These are phyloP conservation scores for Drosophila acutilabella DNA, from an alignment of 2,888 invertebrate genomes.

Conservation along the genomic window DNA sequence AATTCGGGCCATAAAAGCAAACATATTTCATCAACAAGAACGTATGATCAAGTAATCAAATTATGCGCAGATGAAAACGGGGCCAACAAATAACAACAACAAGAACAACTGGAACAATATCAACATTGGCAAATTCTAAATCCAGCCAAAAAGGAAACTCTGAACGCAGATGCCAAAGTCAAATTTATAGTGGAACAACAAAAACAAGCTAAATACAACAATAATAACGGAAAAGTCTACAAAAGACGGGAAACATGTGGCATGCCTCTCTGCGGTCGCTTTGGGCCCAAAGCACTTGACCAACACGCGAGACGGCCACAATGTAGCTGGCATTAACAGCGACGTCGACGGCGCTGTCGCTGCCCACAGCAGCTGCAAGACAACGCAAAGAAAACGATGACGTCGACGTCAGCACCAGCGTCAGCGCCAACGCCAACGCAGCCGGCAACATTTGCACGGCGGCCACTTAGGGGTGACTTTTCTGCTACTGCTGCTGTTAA, in stretches of 20 bases:
- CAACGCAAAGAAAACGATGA: conserved; percentile 16
- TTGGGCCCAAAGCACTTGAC: conserved; percentile 62
- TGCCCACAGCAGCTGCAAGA: conserved; percentile 39
- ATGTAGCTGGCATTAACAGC: conserved; percentile 10
- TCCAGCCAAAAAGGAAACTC: conserved; percentile 45
- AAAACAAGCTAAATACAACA: conserved; percentile 21
- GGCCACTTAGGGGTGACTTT: conserved; percentile 72
- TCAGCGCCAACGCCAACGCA: conserved; percentile 39
- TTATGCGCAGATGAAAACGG: conserved; percentile 50
- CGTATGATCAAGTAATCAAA: conserved; percentile 60
- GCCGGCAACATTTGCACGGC: conserved; percentile 60
- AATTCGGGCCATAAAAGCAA: conserved; percentile 38
- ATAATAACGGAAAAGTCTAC: conserved; percentile 44
- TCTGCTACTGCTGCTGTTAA: conserved; percentile 22
- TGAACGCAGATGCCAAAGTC: conserved; percentile 64
- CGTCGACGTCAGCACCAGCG: conserved; percentile 14
- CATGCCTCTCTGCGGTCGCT: conserved; percentile 37
- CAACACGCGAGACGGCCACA: conserved; percentile 46
- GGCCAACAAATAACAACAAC: conserved; percentile 32
- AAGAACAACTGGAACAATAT: conserved; percentile 12
- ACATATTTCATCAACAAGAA: conserved; percentile 47
- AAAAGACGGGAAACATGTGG: conserved; percentile 67
- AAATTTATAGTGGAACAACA: conserved; percentile 48
- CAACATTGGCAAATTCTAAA: conserved; percentile 31
- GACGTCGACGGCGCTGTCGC: conserved; percentile 34